Conservation (phyloP, 2,888 invertebrate species). For the Apeira syringaria region DNA sequence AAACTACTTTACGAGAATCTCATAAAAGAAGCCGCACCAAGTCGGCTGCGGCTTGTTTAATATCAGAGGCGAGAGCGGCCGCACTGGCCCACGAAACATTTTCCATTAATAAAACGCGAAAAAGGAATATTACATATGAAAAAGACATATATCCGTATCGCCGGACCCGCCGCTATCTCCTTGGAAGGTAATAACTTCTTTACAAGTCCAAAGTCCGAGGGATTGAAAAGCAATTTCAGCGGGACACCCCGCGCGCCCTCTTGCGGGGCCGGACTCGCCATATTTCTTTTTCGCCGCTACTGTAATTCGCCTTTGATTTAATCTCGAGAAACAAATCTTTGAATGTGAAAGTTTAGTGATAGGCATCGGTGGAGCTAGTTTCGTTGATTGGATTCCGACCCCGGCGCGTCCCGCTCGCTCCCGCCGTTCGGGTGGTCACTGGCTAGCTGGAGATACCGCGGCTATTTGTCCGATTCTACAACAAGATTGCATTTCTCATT, state of each 20-base stretch:
- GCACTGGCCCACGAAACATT: slow-evolving; percentile 81
- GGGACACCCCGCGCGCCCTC: slow-evolving; percentile 81
- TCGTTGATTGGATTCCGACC: slow-evolving; percentile 79
- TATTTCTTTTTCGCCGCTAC: slow-evolving; percentile 83
- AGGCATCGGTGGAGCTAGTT: slow-evolving; percentile 80
- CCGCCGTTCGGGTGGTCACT: slow-evolving; percentile 48
- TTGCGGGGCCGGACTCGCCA: slow-evolving; percentile 75
- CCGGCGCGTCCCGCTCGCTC: slow-evolving; percentile 43
- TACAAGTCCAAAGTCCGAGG: slow-evolving; percentile 85
- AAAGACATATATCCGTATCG: slow-evolving; percentile 84
- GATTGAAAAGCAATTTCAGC: slow-evolving; percentile 85
- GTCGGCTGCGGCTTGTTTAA: slow-evolving; percentile 72
- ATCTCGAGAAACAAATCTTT: slow-evolving; percentile 84
- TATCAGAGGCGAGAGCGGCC: slow-evolving; percentile 74
- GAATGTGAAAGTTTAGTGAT: slow-evolving; percentile 82
- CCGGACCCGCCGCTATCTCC: slow-evolving; percentile 82
- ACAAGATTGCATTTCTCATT: slow-evolving; percentile 77
- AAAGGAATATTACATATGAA: slow-evolving; percentile 84
- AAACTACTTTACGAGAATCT: slow-evolving; percentile 72
- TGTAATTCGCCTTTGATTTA: slow-evolving; percentile 84
- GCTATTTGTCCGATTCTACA: slow-evolving; percentile 76
- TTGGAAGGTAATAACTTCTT: slow-evolving; percentile 85
- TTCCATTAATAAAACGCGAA: slow-evolving; percentile 85
- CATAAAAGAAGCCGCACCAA: slow-evolving; percentile 72
- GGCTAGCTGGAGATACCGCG: slow-evolving; percentile 60